Percentiles rank a stretch among this genome's conserved stretches.
Evolutionary conservation across 1,140 invertebrate species (phyloP).

Genomic region (Microplitis mediator): DNA sequence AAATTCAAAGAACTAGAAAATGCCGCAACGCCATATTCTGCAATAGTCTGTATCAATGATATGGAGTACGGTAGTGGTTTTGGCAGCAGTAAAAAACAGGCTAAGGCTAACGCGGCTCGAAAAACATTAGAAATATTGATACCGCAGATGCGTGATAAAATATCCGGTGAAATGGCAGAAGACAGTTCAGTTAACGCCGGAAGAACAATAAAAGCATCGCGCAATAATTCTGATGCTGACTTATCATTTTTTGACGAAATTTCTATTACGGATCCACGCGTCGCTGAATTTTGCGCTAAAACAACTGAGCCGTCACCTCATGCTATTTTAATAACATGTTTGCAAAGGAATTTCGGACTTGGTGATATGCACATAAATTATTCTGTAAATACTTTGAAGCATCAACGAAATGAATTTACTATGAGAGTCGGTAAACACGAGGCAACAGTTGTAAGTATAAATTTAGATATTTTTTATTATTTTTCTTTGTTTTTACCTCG

Average conservation of each 20-base stretch:
- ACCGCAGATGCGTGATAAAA: slow-evolving; percentile 87
- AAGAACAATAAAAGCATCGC: slow-evolving; percentile 55
- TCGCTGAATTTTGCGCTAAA: slow-evolving; percentile 92
- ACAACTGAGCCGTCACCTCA: slow-evolving; percentile 94
- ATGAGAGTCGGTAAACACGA: slow-evolving; percentile 94
- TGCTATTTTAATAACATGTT: slow-evolving; percentile 88
- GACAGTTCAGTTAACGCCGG: slow-evolving; percentile 61
- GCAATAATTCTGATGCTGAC: slow-evolving; percentile 57
- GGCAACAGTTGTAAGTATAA: slow-evolving; percentile 70
- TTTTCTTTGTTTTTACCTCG: background rate
- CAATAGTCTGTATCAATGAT: slow-evolving; percentile 89
- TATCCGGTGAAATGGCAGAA: slow-evolving; percentile 65
- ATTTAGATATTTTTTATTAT: background rate
- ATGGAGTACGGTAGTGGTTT: slow-evolving; percentile 91
- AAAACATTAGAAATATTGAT: slow-evolving; percentile 91
- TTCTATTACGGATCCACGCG: slow-evolving; percentile 88
- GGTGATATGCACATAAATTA: slow-evolving; percentile 88
- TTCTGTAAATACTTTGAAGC: slow-evolving; percentile 85
- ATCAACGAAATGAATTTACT: slow-evolving; percentile 92
- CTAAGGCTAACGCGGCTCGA: slow-evolving; percentile 90
- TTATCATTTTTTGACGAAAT: slow-evolving; percentile 91
- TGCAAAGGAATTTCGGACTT: slow-evolving; percentile 91
- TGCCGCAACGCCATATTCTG: slow-evolving; percentile 90
- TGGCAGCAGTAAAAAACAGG: slow-evolving; percentile 93
- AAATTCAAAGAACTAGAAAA: slow-evolving; percentile 95